A percentile compares a stretch with the other conserved stretches of the same genome.
Evolutionary conservation across 2,113 vertebrate genomes (phyloP).

Genomic region (Tamias sibiricus): DNA sequence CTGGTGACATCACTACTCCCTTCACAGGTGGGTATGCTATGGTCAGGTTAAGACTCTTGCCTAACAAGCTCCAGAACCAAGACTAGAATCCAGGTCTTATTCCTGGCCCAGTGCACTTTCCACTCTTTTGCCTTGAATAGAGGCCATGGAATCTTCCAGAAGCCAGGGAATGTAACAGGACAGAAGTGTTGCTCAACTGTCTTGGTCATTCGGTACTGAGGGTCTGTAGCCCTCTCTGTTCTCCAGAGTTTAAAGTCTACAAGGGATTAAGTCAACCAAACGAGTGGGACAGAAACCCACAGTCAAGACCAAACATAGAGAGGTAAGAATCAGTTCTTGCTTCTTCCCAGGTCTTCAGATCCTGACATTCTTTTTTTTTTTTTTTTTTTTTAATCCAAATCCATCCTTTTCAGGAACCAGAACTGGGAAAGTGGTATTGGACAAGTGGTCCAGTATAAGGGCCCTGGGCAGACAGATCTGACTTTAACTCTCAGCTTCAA

Average conservation of each 20-base stretch:
- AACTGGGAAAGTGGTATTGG: not conserved
- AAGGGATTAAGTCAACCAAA: not conserved
- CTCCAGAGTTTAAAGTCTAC: not conserved
- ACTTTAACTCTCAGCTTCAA: not conserved
- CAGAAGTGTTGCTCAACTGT: not conserved
- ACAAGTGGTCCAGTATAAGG: too few relatives aligned
- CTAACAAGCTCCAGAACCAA: not conserved
- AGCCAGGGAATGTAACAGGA: not conserved
- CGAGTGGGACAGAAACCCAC: not conserved
- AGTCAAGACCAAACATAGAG: not conserved
- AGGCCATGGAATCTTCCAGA: not conserved
- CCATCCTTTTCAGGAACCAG: not conserved
- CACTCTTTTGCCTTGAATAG: not conserved
- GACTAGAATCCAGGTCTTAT: not conserved
- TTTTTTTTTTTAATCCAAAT: too few relatives aligned
- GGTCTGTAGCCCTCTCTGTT: not conserved
- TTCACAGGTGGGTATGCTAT: not conserved
- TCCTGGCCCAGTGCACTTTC: not conserved
- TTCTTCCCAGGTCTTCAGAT: not conserved
- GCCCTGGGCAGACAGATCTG: not conserved
- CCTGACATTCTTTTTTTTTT: not conserved
- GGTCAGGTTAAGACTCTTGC: not conserved
- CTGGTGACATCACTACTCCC: not conserved
- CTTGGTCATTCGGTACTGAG: rapidly evolving
- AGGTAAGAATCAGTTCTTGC: not conserved